phyloP scores from a whole-genome alignment of 2,113 vertebrate genomes.

The Lagenorhynchus albirostris region DNA sequence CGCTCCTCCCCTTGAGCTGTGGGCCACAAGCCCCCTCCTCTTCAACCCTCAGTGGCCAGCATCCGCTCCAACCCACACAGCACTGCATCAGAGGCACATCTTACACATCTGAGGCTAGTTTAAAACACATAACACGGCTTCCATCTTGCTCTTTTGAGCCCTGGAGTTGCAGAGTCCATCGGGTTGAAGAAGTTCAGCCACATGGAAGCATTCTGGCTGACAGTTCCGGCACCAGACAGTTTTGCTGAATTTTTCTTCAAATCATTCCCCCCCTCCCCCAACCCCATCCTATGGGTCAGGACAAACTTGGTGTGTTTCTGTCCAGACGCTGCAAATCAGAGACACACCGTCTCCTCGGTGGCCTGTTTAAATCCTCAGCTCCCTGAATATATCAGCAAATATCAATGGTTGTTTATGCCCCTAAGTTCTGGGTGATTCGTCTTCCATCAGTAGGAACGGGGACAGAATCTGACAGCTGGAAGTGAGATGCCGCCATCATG shows the following conservation, averaged over 20 bases:
- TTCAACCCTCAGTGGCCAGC: rapidly evolving
- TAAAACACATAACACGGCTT: rapidly evolving
- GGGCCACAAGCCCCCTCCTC: too few relatives aligned
- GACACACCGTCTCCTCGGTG: not conserved
- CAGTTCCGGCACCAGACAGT: rapidly evolving
- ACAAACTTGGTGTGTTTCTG: not conserved
- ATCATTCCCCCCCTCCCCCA: too few relatives aligned
- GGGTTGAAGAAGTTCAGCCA: not conserved
- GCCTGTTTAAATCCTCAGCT: not conserved
- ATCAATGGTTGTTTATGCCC: rapidly evolving
- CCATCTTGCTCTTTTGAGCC: not conserved
- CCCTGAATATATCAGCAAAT: not conserved
- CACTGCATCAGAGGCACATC: rapidly evolving
- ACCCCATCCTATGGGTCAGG: too few relatives aligned
- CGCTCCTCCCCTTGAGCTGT: not conserved
- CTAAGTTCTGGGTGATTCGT: too few relatives aligned
- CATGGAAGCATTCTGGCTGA: not conserved
- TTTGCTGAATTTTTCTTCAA: not conserved
- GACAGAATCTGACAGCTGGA: not conserved
- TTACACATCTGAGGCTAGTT: rapidly evolving
- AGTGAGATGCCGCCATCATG: rapidly evolving
- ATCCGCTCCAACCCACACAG: rapidly evolving
- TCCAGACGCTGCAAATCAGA: not conserved
- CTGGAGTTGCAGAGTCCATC: not conserved
- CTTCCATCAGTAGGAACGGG: not conserved